These are phyloP conservation scores for Eupsilia transversa DNA, from an alignment of 2,888 invertebrate species.

Conservation along the genomic window DNA sequence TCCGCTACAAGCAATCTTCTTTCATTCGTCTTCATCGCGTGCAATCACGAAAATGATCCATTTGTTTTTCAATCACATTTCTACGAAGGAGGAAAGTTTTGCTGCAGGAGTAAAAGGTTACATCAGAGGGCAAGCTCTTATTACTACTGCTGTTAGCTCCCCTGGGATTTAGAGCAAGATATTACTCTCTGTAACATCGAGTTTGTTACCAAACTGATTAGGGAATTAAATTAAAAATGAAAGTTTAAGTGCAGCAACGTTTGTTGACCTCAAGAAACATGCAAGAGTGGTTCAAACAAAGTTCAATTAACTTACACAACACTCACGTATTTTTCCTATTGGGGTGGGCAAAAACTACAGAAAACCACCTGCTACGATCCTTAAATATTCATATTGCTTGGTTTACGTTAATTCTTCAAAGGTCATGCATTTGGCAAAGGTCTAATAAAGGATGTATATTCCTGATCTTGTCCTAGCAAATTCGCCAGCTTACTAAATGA, in stretches of 20 bases:
- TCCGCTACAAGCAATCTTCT: too few species aligned
- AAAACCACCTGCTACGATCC: background rate
- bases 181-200: conserved; percentile 11
- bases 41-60: conserved; percentile 27
- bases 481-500: background rate
- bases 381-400: too few species aligned
- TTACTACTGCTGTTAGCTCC: conserved; percentile 23
- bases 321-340: background rate
- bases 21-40: too few species aligned
- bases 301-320: background rate
- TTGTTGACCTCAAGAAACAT: conserved; percentile 8
- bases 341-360: background rate
- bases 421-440: background rate
- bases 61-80: conserved; percentile 43
- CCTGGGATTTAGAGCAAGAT: conserved; percentile 5
- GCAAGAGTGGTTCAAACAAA: too few species aligned
- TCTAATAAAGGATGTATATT: background rate
- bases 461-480: background rate
- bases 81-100: background rate
- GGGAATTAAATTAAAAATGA: background rate
- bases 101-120: background rate
- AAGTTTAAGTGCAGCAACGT: background rate
- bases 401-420: background rate
- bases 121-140: conserved; percentile 8
- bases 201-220: conserved; percentile 31